A percentile compares a stretch with the other conserved stretches of the same genome.
phyloP scores from a whole-genome alignment of 2,113 vertebrate species.

The Propithecus coquereli region DNA sequence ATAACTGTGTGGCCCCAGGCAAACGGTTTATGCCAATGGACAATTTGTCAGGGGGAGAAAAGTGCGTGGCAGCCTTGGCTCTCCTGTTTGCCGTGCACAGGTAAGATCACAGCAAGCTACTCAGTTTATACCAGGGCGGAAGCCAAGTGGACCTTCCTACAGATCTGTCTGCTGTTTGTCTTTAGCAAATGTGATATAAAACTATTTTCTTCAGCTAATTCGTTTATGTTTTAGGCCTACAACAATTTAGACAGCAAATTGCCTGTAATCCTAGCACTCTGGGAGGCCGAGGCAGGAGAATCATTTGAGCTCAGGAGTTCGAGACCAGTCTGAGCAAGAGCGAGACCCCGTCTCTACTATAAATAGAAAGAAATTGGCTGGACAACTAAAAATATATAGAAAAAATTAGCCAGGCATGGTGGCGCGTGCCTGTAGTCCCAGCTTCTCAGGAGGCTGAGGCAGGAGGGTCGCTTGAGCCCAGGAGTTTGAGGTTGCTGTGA shows the following conservation, averaged over 20 bases:
- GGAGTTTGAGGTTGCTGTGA: too few species aligned
- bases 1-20: conserved; percentile 94
- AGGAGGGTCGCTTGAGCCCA: too few species aligned
- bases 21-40: conserved; percentile 98
- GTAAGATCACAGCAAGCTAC: conserved; percentile 65
- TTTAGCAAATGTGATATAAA: neutral
- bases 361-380: too few species aligned
- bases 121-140: neutral
- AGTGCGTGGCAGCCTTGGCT: conserved; percentile 92
- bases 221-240: neutral
- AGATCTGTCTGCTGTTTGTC: neutral
- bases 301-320: too few species aligned
- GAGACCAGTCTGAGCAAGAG: too few species aligned
- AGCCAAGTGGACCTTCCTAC: accelerated
- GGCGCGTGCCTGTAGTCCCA: too few species aligned
- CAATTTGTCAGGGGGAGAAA: conserved; percentile 95
- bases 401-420: too few species aligned
- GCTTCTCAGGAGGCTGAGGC: too few species aligned
- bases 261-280: too few species aligned
- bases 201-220: neutral
- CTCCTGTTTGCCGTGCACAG: conserved; percentile 96
- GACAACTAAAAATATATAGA: too few species aligned
- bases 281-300: too few species aligned
- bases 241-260: neutral
- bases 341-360: too few species aligned